phyloP scores from a whole-genome alignment of 2,113 vertebrate genomes.

The Perca flavescens region DNA sequence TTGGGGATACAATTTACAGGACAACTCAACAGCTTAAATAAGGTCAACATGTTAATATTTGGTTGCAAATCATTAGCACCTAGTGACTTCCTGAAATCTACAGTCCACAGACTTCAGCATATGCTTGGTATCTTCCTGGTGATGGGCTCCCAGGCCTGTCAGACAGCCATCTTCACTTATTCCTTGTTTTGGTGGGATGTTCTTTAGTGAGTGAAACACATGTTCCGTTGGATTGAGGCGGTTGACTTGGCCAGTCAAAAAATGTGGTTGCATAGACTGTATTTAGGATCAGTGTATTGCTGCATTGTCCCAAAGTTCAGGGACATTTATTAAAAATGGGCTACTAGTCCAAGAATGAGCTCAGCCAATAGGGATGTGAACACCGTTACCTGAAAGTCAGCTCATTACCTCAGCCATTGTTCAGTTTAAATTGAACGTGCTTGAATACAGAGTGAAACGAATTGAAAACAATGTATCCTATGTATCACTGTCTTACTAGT shows the following conservation, averaged over 20 bases:
- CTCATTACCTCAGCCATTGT: conserved; percentile 24
- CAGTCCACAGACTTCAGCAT: conserved; percentile 21
- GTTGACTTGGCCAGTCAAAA: conserved; percentile 33
- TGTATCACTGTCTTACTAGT: neutral
- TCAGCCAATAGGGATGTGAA: neutral
- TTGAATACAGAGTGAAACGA: neutral
- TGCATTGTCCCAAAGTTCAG: neutral
- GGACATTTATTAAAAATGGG: neutral
- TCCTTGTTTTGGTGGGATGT: conserved; percentile 39
- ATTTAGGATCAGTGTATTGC: conserved; percentile 5
- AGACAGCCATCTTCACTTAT: conserved; percentile 49
- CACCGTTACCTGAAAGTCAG: conserved; percentile 12
- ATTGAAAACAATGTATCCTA: neutral
- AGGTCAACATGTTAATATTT: neutral
- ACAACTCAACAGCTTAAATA: neutral
- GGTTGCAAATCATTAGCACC: conserved; percentile 5
- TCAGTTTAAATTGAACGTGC: conserved; percentile 6
- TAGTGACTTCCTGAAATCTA: conserved; percentile 33
- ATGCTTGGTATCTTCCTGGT: conserved; percentile 26
- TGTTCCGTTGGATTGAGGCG: conserved; percentile 38
- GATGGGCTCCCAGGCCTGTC: conserved; percentile 32
- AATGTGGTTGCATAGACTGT: conserved; percentile 15
- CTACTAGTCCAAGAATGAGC: neutral
- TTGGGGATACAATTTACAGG: neutral
- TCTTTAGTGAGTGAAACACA: conserved; percentile 49